Percentiles rank a stretch among this genome's conserved stretches.
These are phyloP conservation scores for Malurus leucopterus DNA, from an alignment of 2,797 vertebrate genomes.

Conservation along the genomic window DNA sequence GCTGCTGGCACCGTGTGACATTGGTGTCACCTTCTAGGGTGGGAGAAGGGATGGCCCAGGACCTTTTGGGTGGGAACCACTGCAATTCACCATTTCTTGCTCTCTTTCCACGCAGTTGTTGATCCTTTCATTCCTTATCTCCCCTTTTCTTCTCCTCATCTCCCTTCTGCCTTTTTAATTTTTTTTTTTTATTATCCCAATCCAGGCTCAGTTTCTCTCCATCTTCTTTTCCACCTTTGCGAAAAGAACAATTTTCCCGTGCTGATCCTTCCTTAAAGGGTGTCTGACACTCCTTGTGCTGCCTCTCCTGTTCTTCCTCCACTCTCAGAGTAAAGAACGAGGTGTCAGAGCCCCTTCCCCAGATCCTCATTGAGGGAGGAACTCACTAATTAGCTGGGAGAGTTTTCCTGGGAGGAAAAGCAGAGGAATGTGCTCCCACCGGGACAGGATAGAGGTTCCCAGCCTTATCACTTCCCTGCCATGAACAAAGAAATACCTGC, in stretches of 20 bases:
- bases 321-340: neutral
- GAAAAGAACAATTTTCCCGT: neutral
- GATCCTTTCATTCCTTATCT: rapidly evolving
- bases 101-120: neutral
- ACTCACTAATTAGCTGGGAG: neutral
- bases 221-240: neutral
- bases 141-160: neutral
- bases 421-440: neutral
- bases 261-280: neutral
- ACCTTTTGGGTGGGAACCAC: neutral
- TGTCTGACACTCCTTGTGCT: neutral
- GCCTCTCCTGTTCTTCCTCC: neutral
- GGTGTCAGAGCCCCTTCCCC: neutral
- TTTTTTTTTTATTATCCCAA: neutral
- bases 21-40: neutral
- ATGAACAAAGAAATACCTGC: neutral
- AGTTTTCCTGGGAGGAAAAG: neutral
- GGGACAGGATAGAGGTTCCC: neutral
- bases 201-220: neutral
- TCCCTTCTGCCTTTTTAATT: neutral
- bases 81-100: neutral
- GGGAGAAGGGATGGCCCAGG: neutral
- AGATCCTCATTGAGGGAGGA: neutral
- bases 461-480: neutral
- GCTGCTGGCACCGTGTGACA: neutral